These are phyloP conservation scores for Adelges cooleyi DNA, from an alignment of 1,140 invertebrate species.

Conservation along the genomic window DNA sequence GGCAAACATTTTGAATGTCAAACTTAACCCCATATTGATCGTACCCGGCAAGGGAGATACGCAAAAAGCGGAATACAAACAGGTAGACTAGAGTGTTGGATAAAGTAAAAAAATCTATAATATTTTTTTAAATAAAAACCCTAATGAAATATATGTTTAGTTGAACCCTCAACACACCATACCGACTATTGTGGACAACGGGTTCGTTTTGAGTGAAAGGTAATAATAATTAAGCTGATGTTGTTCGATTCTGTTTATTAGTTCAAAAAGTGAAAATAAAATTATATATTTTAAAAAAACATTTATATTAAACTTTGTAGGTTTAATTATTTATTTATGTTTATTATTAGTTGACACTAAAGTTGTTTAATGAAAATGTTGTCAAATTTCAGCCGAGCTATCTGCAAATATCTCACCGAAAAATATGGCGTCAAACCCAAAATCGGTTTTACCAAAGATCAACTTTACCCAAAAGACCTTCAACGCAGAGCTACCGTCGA, in stretches of 20 bases:
- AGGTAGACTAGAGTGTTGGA: too few species aligned
- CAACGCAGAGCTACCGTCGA: constrained; percentile 57
- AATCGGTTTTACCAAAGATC: background rate
- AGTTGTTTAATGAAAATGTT: too few species aligned
- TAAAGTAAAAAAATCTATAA: too few species aligned
- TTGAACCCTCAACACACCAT: constrained; percentile 58
- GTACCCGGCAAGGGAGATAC: constrained; percentile 17
- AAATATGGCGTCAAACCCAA: constrained; percentile 52
- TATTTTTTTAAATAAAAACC: background rate
- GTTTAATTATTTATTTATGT: background rate
- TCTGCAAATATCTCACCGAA: constrained; percentile 55
- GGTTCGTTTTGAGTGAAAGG: constrained; percentile 53
- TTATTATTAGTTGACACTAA: background rate
- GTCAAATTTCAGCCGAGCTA: constrained; percentile 48
- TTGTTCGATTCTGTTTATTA: too few species aligned
- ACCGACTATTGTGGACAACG: constrained; percentile 53
- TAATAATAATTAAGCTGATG: too few species aligned
- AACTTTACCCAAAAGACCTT: constrained; percentile 47
- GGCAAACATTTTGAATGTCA: constrained; percentile 24
- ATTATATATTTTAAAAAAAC: too few species aligned
- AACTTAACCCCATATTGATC: constrained; percentile 23
- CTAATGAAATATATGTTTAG: constrained; percentile 31
- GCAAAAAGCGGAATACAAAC: background rate
- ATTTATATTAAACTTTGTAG: background rate
- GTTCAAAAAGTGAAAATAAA: too few species aligned